phyloP scores from a whole-genome alignment of 2,888 invertebrate genomes.

The Mesochorus sp. region DNA sequence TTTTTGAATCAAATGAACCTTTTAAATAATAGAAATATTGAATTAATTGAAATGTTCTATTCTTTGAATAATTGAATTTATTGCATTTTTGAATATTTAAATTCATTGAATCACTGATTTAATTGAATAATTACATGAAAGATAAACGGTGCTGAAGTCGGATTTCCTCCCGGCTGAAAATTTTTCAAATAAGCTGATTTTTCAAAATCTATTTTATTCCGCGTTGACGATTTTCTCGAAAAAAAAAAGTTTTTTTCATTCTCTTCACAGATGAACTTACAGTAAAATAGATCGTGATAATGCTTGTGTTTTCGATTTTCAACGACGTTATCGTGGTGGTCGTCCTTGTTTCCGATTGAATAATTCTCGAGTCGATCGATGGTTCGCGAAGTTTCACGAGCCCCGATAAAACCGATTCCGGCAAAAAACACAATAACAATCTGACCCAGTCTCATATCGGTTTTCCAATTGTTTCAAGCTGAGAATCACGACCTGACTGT shows the following conservation, averaged over 20 bases:
- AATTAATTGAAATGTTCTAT: too few relatives aligned
- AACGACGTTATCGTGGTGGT: background rate
- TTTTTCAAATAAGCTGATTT: conserved; percentile 36
- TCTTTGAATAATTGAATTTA: too few relatives aligned
- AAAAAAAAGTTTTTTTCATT: background rate
- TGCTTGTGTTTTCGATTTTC: conserved; percentile 63
- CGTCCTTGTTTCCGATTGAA: conserved; percentile 28
- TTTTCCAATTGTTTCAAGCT: background rate
- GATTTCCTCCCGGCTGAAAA: conserved; percentile 69
- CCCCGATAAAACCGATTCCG: conserved; percentile 12
- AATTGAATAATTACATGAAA: conserved; percentile 70
- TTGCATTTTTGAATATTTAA: too few relatives aligned
- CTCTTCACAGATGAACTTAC: conserved; percentile 57
- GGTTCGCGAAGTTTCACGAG: conserved; percentile 36
- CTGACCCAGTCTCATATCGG: conserved; percentile 32
- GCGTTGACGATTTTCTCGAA: background rate
- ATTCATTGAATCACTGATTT: conserved; percentile 23
- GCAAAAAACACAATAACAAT: conserved; percentile 21
- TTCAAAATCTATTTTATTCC: background rate
- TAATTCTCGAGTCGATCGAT: conserved; percentile 3
- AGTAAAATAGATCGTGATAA: conserved; percentile 55
- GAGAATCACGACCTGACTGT: conserved; percentile 17
- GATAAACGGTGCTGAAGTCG: conserved; percentile 72
- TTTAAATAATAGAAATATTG: too few relatives aligned
- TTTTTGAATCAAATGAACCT: too few relatives aligned